Evolutionary conservation across 2,888 invertebrate genomes (phyloP), one percentile per base, ranked within the genome.

Genomic region (Hofmannophila pseudospretella): DNA sequence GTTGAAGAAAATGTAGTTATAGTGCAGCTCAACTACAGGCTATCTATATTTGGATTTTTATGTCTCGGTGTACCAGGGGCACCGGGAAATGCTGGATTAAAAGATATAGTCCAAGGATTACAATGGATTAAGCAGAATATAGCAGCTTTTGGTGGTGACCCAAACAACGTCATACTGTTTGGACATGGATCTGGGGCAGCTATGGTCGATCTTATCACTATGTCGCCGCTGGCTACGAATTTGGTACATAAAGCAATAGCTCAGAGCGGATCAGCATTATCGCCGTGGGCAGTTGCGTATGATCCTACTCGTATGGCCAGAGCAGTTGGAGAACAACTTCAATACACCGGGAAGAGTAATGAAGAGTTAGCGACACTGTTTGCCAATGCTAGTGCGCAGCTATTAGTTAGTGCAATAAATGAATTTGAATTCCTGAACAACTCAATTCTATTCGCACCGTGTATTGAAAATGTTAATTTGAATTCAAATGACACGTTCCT

Each of bases 41-140:
- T 91, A n/a, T 93, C 93, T 28, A 88, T 93, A 16, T 94, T 93
- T 49, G 94, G 92, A 16, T 93, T 93, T 69, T 85, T 93, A 14
- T 90, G 89, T 40, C 65, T 91, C 34, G 89, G 89, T 8, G 86
- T 82, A 0, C 47, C 68, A 4, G 89, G 89, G 49, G 90, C 91
- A 1, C 90, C 93, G 0, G 96, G 97, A 0, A 97, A 97, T 66
- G 91, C 94, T 47, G 97, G 96, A 0, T 71, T 97, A 13, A 91
- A 92, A 65, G 97, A 97, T 66, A 93, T 97, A 45, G 89, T 93
- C 43, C 88, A 94, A 76, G 95, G 93, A 1, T 75, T 97, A 36
- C 68, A 88, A 44, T 94, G 94, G 94, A 86, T 94, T 0, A 88
- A 90, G 49, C 85, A 90, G 34, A 93, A 96, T 61, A 93, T 94